phyloP scores from a whole-genome alignment of 2,797 vertebrate genomes.

The Mormyrops attenuatus region DNA sequence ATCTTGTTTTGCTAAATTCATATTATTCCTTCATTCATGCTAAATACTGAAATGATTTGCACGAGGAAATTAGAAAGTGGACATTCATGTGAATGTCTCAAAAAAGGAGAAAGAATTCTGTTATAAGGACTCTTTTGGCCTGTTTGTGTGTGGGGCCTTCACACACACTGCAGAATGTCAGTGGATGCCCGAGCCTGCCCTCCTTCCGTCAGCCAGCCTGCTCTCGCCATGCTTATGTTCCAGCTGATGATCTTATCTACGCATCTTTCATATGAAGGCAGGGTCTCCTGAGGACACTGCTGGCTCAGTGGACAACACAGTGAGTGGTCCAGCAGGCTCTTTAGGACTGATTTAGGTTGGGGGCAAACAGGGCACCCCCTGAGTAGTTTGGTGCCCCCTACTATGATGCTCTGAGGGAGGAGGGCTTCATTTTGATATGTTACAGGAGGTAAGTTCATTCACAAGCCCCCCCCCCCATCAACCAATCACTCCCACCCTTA shows the following conservation, averaged over 20 bases:
- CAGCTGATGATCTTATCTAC: not conserved
- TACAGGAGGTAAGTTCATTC: not conserved
- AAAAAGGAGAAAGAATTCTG: not conserved
- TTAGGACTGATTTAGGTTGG: not conserved
- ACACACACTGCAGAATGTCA: not conserved
- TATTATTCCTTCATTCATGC: constrained; percentile 36
- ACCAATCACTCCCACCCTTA: not conserved
- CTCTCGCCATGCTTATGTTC: not conserved
- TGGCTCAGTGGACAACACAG: not conserved
- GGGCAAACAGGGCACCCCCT: not conserved
- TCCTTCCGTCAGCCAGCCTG: not conserved
- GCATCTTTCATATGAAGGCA: not conserved
- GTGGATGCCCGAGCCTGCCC: not conserved
- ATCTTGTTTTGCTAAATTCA: constrained; percentile 18
- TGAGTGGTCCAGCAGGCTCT: not conserved
- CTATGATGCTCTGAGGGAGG: not conserved
- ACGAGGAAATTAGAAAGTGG: constrained; percentile 36
- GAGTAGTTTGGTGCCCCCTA: not conserved
- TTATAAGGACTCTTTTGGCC: not conserved
- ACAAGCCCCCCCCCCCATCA: not conserved
- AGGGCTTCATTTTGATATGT: not conserved
- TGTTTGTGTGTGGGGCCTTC: not conserved
- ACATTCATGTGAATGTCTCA: constrained; percentile 20
- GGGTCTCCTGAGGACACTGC: not conserved
- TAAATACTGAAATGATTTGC: constrained; percentile 34